These are phyloP conservation scores for Vanessa tameamea DNA, from an alignment of 1,140 invertebrate species.

Conservation along the genomic window DNA sequence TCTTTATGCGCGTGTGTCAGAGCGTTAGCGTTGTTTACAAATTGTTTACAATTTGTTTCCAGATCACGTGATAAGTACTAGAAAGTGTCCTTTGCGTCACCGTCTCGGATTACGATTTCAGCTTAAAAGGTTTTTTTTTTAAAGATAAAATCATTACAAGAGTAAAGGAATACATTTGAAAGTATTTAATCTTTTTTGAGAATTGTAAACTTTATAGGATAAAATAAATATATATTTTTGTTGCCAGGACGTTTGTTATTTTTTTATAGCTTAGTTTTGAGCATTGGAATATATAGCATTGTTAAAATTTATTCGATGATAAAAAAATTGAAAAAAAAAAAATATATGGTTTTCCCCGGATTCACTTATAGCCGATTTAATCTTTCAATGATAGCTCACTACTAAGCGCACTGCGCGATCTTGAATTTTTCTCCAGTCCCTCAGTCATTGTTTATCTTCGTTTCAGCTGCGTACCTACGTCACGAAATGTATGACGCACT, in stretches of 20 bases:
- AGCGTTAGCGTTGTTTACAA: slow-evolving; percentile 39
- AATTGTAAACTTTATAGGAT: background rate
- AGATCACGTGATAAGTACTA: slow-evolving; percentile 11
- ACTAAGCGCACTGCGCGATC: no score
- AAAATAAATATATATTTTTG: background rate
- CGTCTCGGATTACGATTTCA: background rate
- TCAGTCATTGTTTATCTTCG: no score
- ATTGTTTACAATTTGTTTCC: slow-evolving; percentile 19
- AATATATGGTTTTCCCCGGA: no score
- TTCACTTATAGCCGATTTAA: no score
- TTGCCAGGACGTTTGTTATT: background rate
- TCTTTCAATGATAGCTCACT: no score
- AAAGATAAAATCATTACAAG: slow-evolving; percentile 9
- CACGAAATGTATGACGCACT: no score
- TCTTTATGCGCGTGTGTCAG: slow-evolving; percentile 29
- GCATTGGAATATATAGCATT: background rate
- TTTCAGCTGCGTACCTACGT: no score
- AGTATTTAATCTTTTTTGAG: background rate
- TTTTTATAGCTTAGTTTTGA: background rate
- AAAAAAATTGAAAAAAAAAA: no score
- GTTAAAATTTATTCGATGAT: no score
- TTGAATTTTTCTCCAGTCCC: no score
- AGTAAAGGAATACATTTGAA: background rate
- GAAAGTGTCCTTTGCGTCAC: slow-evolving; percentile 11
- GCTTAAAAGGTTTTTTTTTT: background rate